Base-by-base conservation (phyloP, 2,113 vertebrate species). In the Steatornis caripensis region DNA sequence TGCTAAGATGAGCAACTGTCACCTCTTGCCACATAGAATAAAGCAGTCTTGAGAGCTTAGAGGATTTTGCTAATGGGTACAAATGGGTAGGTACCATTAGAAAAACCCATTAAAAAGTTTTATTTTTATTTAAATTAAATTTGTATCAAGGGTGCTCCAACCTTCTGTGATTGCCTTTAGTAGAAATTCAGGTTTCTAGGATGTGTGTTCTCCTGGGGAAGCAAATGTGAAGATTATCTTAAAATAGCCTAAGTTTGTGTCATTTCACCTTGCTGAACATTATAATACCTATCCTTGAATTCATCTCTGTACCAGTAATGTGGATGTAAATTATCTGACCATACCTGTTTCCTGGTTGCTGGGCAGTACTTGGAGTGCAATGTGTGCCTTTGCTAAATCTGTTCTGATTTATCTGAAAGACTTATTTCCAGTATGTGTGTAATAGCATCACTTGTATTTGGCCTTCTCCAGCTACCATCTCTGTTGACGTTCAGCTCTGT, bases 101-200 rank as follows among this genome's bases (percentile, higher is more conserved):
- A 91, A 87, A 49, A 61, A 48, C 29, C 55, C 29, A 84, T 95
- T 88, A 37, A 87, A 69, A 76, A 34, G 26, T 70, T 93, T 79
- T 72, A 53, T 84, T 94, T 93, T 88, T 81, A 48, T 89, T 82
- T 78, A 89, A 93, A 72, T 92, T 89, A 91, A 78, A 75, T 95
- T 93, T 72, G 2, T 65, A 61, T 64, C 76, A 78, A 84, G 89
- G 68, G 22, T 92, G 27, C 32, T 58, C 7, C 57, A 82, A 82
- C 72, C 61, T 95, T 88, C 41, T 60, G 5, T 82, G 55, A 43
- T 62, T 71, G 29, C 61, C 84, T 95, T 87, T 54, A 76, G 41
- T 36, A 81, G 41, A 93, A 94, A 96, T 95, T 87, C 53, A 92
- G 96, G 92, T 97, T 96, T 97, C 92, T 94, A 61, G 89, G 89